phyloP scores from a whole-genome alignment of 2,888 invertebrate genomes.

The Orthosia incerta region DNA sequence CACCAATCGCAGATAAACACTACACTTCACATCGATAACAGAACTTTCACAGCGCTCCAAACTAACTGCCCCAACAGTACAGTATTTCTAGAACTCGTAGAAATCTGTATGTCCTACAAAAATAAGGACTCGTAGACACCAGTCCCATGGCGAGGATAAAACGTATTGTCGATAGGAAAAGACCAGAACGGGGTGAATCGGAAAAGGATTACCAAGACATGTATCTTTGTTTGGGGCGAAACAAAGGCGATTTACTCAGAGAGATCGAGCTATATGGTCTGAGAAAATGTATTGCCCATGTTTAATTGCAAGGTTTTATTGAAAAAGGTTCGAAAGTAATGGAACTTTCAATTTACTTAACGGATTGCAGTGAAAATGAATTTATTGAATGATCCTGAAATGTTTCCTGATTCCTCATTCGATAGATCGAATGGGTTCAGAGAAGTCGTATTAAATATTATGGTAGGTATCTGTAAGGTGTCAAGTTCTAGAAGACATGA shows the following conservation, averaged over 20 bases:
- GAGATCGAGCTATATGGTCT: slow-evolving; percentile 57
- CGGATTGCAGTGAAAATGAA: slow-evolving; percentile 11
- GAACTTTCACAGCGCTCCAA: slow-evolving; percentile 5
- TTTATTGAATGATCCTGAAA: slow-evolving; percentile 14
- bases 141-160: slow-evolving; percentile 68
- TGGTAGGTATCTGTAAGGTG: neutral
- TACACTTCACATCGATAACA: slow-evolving; percentile 3
- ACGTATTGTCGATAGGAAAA: slow-evolving; percentile 76
- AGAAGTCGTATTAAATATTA: slow-evolving; percentile 15
- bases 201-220: slow-evolving; percentile 75
- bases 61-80: slow-evolving; percentile 18
- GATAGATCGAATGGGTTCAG: neutral
- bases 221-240: slow-evolving; percentile 76
- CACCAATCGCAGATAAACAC: neutral
- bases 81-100: slow-evolving; percentile 33
- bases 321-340: slow-evolving; percentile 46
- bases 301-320: slow-evolving; percentile 61
- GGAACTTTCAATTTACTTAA: slow-evolving; percentile 47
- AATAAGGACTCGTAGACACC: slow-evolving; percentile 50
- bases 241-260: slow-evolving; percentile 59
- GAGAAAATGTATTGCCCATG: slow-evolving; percentile 56
- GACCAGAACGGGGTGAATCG: slow-evolving; percentile 54
- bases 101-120: slow-evolving; percentile 38
- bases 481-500: neutral
- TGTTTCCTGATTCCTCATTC: slow-evolving; percentile 2